These are phyloP conservation scores for Philopedon plagiatum DNA, from an alignment of 2,888 invertebrate species.

Conservation along the genomic window DNA sequence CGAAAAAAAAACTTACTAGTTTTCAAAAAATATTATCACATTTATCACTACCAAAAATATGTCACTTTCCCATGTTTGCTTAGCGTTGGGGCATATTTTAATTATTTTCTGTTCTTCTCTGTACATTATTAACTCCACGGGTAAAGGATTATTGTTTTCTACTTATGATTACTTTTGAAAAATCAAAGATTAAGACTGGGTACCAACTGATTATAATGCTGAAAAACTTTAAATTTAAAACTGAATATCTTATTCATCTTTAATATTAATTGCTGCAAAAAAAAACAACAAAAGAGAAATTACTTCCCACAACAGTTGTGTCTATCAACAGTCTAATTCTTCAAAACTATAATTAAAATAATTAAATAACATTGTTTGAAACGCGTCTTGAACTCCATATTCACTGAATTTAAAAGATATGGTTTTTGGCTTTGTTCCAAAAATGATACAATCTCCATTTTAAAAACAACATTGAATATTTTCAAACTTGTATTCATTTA, in stretches of 20 bases:
- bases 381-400: conserved; percentile 16
- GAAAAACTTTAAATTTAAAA: too few relatives aligned
- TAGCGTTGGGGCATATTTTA: too few relatives aligned
- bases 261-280: not conserved
- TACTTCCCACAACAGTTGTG: conserved; percentile 11
- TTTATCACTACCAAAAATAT: too few relatives aligned
- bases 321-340: conserved; percentile 15
- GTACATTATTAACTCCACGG: too few relatives aligned
- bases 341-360: conserved; percentile 27
- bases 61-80: too few relatives aligned
- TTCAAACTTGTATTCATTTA: conserved; percentile 17
- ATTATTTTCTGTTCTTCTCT: too few relatives aligned
- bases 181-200: too few relatives aligned
- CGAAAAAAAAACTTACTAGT: not conserved
- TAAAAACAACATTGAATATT: not conserved
- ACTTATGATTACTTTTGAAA: too few relatives aligned
- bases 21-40: too few relatives aligned
- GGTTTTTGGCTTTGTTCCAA: conserved; percentile 6
- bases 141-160: too few relatives aligned
- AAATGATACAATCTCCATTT: not conserved
- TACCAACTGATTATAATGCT: too few relatives aligned
- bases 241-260: not conserved
- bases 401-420: conserved; percentile 16
- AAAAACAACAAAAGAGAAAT: not conserved
- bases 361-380: conserved; percentile 26